A percentile compares a stretch with the other conserved stretches of the same genome.
Evolutionary conservation across 2,797 vertebrate genomes (phyloP).

Genomic region (Eulemur coronatus): DNA sequence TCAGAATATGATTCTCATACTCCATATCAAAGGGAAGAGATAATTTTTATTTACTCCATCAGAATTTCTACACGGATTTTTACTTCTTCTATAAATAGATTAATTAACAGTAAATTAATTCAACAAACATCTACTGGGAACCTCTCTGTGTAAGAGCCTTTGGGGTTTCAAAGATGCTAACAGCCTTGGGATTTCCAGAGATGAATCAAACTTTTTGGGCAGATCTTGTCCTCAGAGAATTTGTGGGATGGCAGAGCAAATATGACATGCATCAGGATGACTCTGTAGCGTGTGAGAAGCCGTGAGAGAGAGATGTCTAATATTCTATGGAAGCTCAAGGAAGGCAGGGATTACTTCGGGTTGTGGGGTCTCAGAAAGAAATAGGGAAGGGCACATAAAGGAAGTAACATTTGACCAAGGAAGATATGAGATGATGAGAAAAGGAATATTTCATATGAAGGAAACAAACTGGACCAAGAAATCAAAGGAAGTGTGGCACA

Average conservation of each 20-base stretch:
- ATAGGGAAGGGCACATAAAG: not conserved
- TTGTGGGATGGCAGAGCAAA: not conserved
- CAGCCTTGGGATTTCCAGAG: constrained; percentile 24
- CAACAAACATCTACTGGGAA: constrained; percentile 27
- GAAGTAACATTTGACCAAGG: not conserved
- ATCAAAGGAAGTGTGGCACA: not conserved
- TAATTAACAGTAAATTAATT: constrained; percentile 51
- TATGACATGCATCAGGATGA: not conserved
- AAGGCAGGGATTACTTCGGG: not conserved
- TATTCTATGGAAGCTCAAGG: not conserved
- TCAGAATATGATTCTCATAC: not conserved
- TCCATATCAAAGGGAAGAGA: not conserved
- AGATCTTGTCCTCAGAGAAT: not conserved
- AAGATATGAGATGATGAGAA: constrained; percentile 18
- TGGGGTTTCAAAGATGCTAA: not conserved
- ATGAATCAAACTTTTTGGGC: not conserved
- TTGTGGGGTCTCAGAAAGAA: not conserved
- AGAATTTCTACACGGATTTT: not conserved
- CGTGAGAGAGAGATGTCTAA: not conserved
- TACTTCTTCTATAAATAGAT: constrained; percentile 27
- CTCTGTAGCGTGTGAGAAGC: not conserved
- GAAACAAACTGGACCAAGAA: constrained; percentile 17
- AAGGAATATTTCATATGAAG: constrained; percentile 25
- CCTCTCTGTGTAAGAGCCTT: not conserved
- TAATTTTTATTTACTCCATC: not conserved